A percentile compares a stretch with the other conserved stretches of the same genome.
Conservation (phyloP, 2,888 invertebrate genomes). For the Thecophora atra region DNA sequence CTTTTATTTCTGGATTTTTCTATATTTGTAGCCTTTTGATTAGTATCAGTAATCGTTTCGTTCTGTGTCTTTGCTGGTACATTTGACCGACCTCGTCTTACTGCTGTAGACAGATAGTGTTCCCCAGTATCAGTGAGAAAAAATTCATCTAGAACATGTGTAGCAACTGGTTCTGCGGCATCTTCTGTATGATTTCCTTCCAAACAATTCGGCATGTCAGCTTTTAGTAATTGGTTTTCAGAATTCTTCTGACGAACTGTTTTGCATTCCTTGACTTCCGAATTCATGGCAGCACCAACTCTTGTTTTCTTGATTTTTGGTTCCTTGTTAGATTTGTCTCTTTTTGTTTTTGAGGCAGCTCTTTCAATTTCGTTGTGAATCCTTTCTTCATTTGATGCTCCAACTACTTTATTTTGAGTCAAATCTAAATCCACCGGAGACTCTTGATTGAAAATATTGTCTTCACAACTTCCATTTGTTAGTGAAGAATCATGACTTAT, state of each 20-base stretch:
- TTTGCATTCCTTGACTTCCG: neutral
- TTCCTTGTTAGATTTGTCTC: neutral
- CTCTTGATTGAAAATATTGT: conserved; percentile 11
- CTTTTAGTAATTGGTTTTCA: neutral
- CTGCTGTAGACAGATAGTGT: conserved; percentile 60
- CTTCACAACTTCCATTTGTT: conserved; percentile 36
- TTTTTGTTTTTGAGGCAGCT: neutral
- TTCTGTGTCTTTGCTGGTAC: neutral
- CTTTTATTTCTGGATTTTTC: neutral
- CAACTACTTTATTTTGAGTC: too few relatives aligned
- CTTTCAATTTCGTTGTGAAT: too few relatives aligned
- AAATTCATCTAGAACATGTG: conserved; percentile 59
- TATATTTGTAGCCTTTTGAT: neutral
- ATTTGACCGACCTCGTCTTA: conserved; percentile 37
- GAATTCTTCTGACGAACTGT: neutral
- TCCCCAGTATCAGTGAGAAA: conserved; percentile 62
- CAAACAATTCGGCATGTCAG: too few relatives aligned
- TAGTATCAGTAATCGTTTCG: neutral
- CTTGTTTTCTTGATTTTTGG: neutral
- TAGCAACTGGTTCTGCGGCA: conserved; percentile 38
- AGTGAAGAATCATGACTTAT: conserved; percentile 14
- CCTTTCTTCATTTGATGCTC: too few relatives aligned
- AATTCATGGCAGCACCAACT: neutral
- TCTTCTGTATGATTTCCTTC: conserved; percentile 2
- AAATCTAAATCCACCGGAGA: neutral